Conservation (phyloP, 2,797 vertebrate species). For the Phalloptychus januarius region DNA sequence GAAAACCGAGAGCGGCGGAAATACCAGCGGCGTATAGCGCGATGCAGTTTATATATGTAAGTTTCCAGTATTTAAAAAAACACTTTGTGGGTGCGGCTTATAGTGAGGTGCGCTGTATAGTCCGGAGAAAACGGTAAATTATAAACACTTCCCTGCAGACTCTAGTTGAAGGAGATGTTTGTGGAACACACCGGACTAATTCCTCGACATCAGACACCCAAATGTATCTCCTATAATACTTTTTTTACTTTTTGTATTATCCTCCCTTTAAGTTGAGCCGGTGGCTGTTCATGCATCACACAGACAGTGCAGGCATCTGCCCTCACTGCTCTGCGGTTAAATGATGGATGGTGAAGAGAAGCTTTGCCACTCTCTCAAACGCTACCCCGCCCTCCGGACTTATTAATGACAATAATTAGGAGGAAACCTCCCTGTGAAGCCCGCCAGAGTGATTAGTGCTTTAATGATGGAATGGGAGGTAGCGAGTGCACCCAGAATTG, state of each 20-base stretch:
- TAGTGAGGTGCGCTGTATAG: too few species aligned
- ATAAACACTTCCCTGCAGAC: background rate
- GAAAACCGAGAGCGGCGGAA: too few species aligned
- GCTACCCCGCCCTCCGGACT: conserved; percentile 74
- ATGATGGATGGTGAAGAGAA: conserved; percentile 73
- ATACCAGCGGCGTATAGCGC: too few species aligned
- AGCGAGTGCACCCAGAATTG: conserved; percentile 77
- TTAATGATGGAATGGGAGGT: conserved; percentile 81
- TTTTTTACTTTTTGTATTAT: background rate
- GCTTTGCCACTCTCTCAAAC: conserved; percentile 77
- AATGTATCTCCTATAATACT: background rate
- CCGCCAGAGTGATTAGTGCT: conserved; percentile 82
- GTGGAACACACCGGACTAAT: background rate
- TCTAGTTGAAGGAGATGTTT: background rate
- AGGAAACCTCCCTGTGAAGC: conserved; percentile 78
- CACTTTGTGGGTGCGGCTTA: too few species aligned
- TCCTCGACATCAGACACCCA: background rate
- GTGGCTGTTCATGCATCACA: conserved; percentile 36
- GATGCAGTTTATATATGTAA: too few species aligned
- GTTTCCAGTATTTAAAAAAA: too few species aligned
- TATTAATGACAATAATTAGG: conserved; percentile 86
- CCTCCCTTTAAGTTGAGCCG: conserved; percentile 5
- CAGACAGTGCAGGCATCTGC: conserved; percentile 36
- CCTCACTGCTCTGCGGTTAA: conserved; percentile 64
- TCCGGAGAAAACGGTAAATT: too few species aligned